Base-by-base conservation (phyloP, 2,888 invertebrate species). In the Ceramica pisi region DNA sequence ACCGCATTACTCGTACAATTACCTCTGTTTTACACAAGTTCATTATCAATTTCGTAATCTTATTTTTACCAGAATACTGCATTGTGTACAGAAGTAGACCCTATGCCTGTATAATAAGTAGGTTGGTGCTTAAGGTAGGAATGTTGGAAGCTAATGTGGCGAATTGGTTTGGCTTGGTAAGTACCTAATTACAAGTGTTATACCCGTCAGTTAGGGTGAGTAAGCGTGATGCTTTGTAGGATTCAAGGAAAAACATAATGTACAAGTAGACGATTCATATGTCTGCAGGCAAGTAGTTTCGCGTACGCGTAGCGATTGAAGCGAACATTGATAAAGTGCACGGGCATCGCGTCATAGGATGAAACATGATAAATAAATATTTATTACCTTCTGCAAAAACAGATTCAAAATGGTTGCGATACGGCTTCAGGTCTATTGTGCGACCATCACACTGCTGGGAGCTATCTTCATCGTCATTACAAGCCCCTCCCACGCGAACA, bases 401-500 rank as follows among this genome's bases (percentile, higher is more conserved):
- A 70, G 48, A 79, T 81, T 71, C 57, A 78, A 79, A 71, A 82
- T 83, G 71, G 67, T 81, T 75, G 73, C 85, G 81, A 83, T 86
- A 80, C 80, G 80, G 72, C 81, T 78, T 77, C 69, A 71, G 75
- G 78, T 86, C 86, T 87, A 90, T 90, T 91, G 88, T 91, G 86
- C 87, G 88, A 88, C 90, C 86, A 89, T 88, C 86, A 88, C 90
- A 92, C 89, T 87, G 90, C 88, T 88, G 90, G 89, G 86, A 91
- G 90, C 90, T 90, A 92, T 94, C 90, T 89, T 90, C 89, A 88
- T 77, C 89, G 91, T 92, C 90, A 94, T 91, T 89, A 90, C 83
- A 82, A 87, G 85, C 90, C 86, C 90, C 85, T 89, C 91, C 90
- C 87, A 89, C 88, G 84, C 88, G 87, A 89, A 89, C 88, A 89